Percentiles rank a stretch among this genome's conserved stretches.
phyloP scores from a whole-genome alignment of 2,113 vertebrate species.

The Sturnira hondurensis region DNA sequence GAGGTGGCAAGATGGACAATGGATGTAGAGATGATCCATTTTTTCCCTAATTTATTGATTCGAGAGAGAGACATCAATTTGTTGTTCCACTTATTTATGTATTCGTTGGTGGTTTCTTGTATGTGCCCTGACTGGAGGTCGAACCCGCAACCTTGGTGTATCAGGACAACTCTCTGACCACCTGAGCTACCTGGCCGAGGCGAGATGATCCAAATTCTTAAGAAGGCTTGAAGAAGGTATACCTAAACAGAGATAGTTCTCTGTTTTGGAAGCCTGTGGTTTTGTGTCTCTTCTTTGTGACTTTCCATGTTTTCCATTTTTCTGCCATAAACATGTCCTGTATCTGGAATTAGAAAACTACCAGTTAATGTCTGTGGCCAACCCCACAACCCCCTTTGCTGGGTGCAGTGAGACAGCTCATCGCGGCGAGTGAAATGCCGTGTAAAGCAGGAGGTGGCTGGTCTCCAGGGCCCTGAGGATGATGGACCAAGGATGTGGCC shows the following conservation, averaged over 20 bases:
- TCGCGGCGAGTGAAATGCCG: not conserved
- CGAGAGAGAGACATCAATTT: too few relatives aligned
- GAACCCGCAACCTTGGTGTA: too few relatives aligned
- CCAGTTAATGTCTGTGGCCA: not conserved
- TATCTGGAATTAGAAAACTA: not conserved
- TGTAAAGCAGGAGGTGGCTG: not conserved
- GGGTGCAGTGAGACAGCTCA: fast-evolving
- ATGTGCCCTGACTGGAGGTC: too few relatives aligned
- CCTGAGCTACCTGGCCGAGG: too few relatives aligned
- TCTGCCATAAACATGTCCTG: not conserved
- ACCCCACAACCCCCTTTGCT: not conserved
- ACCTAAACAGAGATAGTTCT: not conserved
- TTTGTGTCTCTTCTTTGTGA: not conserved
- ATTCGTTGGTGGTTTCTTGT: too few relatives aligned
- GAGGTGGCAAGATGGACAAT: not conserved
- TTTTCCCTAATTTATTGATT: too few relatives aligned
- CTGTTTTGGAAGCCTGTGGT: not conserved
- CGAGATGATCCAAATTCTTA: not conserved
- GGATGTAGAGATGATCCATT: not conserved
- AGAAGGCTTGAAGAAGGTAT: not conserved
- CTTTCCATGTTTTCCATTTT: not conserved
- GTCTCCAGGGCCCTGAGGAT: not conserved
- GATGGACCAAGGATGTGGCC: not conserved
- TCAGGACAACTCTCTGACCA: too few relatives aligned
- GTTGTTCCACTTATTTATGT: too few relatives aligned